Evolutionary conservation across 1,140 invertebrate genomes (phyloP), one percentile per base, ranked within the genome.

Genomic region (Ruditapes philippinarum): DNA sequence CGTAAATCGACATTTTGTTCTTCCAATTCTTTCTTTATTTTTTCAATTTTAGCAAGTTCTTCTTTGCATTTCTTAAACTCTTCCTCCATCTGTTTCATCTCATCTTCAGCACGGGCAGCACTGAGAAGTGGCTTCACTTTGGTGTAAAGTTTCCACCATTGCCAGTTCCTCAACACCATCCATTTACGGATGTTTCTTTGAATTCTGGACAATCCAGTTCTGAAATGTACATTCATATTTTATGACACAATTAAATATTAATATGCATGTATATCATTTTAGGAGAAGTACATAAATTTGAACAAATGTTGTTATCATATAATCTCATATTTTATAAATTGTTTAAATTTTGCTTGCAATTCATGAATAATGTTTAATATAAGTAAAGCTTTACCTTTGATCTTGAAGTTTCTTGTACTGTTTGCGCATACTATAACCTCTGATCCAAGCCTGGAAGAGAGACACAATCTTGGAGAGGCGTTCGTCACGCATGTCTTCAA

Each of bases 401-500:
- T 99, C 99, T 96, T 99, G 98, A 93, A 99, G 96, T 96, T 98
- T 99, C 97, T 99, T 99, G 98, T 98, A 99, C 92, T 98, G 97
- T 96, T 98, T 99, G 28, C 95, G 91, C 96, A 97, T 98, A 98
- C 98, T 97, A 92, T 97, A 97, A 91, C 96, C 98, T 95, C 99
- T 97, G 94, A 99, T 98, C 97, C 97, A 98, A 85, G 98, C 97
- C 96, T 99, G 99, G 97, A 99, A 98, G 98, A 98, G 99, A 92
- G 98, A 98, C 93, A 99, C 98, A 96, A 99, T 99, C 96, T 98
- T 99, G 96, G 98, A 97, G 76, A 99, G 97, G 96, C 98, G 98
- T 95, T 99, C 99, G 96, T 99, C 99, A 97, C 99, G 98, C 96
- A 99, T 97, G 97, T 99, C 99, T 97, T 99, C 99, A 97, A 99